Conservation (phyloP, 1,140 invertebrate species). For the Chelonus insularis region DNA sequence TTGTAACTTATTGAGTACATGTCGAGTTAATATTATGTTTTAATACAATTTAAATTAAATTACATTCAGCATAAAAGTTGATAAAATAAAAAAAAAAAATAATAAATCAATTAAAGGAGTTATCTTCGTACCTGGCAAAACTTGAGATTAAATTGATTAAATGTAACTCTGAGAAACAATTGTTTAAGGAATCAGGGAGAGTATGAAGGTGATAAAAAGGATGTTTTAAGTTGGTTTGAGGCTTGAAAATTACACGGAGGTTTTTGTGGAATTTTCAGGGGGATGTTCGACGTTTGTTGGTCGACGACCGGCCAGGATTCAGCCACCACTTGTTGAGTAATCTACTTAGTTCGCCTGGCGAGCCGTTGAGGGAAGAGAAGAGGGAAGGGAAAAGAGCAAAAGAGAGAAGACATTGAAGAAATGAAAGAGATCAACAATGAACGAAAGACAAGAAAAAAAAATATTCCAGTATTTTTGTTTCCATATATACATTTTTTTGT, state of each 20-base stretch:
- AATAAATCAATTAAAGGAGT: too few species aligned
- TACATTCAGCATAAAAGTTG: too few species aligned
- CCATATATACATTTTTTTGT: slow-evolving; percentile 20
- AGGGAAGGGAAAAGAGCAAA: too few species aligned
- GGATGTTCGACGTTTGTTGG: slow-evolving; percentile 27
- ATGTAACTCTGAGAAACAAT: too few species aligned
- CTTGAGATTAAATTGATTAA: too few species aligned
- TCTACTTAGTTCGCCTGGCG: slow-evolving; percentile 53
- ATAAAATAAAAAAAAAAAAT: too few species aligned
- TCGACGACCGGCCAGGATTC: slow-evolving; percentile 49
- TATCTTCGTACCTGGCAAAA: too few species aligned
- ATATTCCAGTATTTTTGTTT: slow-evolving; percentile 6
- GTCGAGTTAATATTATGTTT: too few species aligned
- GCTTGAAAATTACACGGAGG: background rate
- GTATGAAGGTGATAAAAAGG: slow-evolving; percentile 11
- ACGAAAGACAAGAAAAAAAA: too few species aligned
- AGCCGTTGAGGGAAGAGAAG: slow-evolving; percentile 30
- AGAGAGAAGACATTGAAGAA: slow-evolving; percentile 18
- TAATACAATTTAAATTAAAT: too few species aligned
- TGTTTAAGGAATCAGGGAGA: background rate
- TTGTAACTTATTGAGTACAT: too few species aligned
- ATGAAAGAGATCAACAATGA: slow-evolving; percentile 5
- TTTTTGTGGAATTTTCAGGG: slow-evolving; percentile 9
- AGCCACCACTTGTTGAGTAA: slow-evolving; percentile 60
- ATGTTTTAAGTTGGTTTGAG: slow-evolving; percentile 18